Evolutionary conservation across 2,797 vertebrate genomes (phyloP), one percentile per base, ranked within the genome.

Genomic region (Merluccius polli): DNA sequence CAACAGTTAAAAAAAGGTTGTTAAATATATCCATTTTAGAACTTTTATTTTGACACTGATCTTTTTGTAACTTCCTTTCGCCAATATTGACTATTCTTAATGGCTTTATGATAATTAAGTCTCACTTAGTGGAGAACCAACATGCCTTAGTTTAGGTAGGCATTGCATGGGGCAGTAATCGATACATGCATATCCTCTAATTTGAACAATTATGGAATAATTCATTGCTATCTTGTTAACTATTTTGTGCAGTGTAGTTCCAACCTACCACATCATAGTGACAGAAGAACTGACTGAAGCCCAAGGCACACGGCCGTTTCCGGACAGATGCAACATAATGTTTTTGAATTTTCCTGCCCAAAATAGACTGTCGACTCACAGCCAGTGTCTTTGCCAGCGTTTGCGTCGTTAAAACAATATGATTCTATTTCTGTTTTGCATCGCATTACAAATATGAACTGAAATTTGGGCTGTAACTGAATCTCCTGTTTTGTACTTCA

Each of bases 121-220:
- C 15, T 44, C 52, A 59, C 21, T n/a, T n/a, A 59, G n/a, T 59
- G 7, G 24, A 59, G 21, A 59, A 59, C 52, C 52, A 59, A 59
- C 21, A 59, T 59, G 52, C 52, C 52, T 73, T 63, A 36, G 27
- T 75, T 67, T 69, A 21, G 73, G 75, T 71, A 12, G 81, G 86
- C 70, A 72, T 65, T 76, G 65, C 82, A 83, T 89, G 84, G 68
- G 80, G 73, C 24, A 59, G 21, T 27, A 48, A 77, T 31, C 73
- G 30, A 73, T 48, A 18, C 36, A 72, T 63, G 63, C 59, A 77
- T 78, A 79, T 84, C 15, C 33, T 52, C 35, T 76, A 30, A 31
- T 83, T 65, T 77, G 7, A 29, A 36, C 16, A 44, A 29, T 10
- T 21, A 75, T 27, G 59, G 59, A 27, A 65, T 65, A 27, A 65